Base-by-base conservation (phyloP, 1,140 invertebrate species). In the Penaeus indicus region DNA sequence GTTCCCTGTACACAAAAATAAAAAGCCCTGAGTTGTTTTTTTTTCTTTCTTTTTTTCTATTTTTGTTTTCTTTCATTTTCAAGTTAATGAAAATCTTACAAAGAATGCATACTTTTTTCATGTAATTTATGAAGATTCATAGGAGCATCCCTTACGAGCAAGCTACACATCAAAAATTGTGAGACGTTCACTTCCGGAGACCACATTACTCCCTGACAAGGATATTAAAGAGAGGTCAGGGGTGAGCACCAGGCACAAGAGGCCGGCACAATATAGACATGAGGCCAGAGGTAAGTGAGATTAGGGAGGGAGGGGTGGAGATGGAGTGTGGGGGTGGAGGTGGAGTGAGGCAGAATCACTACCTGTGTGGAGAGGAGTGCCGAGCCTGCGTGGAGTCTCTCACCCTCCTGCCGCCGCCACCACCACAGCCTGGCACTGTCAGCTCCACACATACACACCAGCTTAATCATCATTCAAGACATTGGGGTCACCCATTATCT, bases 391-490 rank as follows among this genome's bases (percentile, higher is more conserved):
- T 83, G 63, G 79, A 83, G 64, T 75, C 86, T 63, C 86, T 72
- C 79, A 88, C 64, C 72, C 86, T 88, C 67, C 79, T 82, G 80
- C 80, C 64, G 80, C 69, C 86, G 69, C 81, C 86, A 75, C 86
- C 72, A 83, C 86, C 81, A 83, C 86, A 79, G 86, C 86, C 64
- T 78, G 85, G 85, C 85, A 86, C 83, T 89, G 88, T 89, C 88
- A 80, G 88, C 88, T 85, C 88, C 83, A 85, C 88, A 85, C 88
- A 89, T 79, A 85, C 77, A 84, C 86, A 88, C 84, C 88, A 89
- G 88, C 88, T 89, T 85, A 89, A 81, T 89, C 88, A 89, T 85
- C 88, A 85, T 89, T 89, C 88, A 89, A 81, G 83, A 89, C 84
- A 89, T 89, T 85, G 88, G 75, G 88, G 82, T 89, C 88, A 85